Base-by-base conservation (phyloP, 2,888 invertebrate species). In the Drosophila pseudotakahashii region DNA sequence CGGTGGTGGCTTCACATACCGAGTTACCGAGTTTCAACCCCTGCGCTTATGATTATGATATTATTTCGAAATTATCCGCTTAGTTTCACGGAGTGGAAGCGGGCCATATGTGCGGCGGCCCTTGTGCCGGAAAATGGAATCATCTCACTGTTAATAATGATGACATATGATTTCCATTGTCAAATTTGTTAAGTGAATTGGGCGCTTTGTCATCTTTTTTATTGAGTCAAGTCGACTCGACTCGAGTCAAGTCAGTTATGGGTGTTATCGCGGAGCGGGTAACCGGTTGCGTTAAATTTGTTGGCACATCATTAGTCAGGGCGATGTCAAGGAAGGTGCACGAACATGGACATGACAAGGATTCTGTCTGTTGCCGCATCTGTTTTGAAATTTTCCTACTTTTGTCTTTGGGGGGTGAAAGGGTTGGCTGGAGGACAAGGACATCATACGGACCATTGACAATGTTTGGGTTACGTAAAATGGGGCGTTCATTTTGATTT, bases 151-250 rank as follows among this genome's bases (percentile, higher is more conserved):
- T 91, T 91, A 91, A 91, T 91, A 91, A 91, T 91, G 90, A 91
- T 91, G 91, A 91, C 91, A 91, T 91, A 91, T 91, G 91, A 91
- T 91, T 91, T 90, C 79, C 91, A 89, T 90, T 91, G 91, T 90
- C 83, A 89, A 84, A 83, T 82, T 77, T 84, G 85, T 54, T 89
- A 88, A 91, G 90, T 90, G 90, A 90, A 89, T 90, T 82, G 78
- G 80, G 53, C 83, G 85, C 82, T 88, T 87, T 88, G 77, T 84
- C 89, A 89, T 85, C 90, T 81, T 77, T 77, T 73, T 78, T 58
- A 62, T 75, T 41, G 66, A 70, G 59, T 63, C 63, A 41, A 69
- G 73, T 52, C 41, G 19, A 19, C 19, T 19, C 19, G 19, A 19
- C 1, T 63, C 63, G 44, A 69, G 73, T 52, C 41, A 60, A 75